These are phyloP conservation scores for Caenorhabditis tropicalis DNA, from an alignment of 1,140 invertebrate genomes.

Conservation along the genomic window DNA sequence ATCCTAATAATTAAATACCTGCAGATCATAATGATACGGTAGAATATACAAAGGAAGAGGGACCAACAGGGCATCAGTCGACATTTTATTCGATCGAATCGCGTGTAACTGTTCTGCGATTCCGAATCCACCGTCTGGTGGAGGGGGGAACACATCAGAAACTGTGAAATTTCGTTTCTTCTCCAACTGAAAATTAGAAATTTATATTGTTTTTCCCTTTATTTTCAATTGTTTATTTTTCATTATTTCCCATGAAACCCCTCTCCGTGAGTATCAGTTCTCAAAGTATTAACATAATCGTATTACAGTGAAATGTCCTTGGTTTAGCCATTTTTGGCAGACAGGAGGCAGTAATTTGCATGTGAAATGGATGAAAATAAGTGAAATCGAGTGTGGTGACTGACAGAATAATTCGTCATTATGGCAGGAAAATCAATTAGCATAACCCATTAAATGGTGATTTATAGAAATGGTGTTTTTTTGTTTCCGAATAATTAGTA, in stretches of 20 bases:
- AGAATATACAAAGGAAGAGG: constrained; percentile 56
- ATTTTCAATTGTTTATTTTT: background rate
- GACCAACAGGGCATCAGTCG: constrained; percentile 42
- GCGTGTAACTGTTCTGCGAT: constrained; percentile 22
- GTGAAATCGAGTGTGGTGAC: constrained; percentile 26
- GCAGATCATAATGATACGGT: constrained; percentile 67
- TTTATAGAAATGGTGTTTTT: background rate
- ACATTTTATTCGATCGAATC: constrained; percentile 1
- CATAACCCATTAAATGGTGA: background rate
- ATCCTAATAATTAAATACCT: too few species aligned
- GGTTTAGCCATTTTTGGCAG: constrained; percentile 37
- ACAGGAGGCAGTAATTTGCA: constrained; percentile 19
- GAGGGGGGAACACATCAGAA: constrained; percentile 10
- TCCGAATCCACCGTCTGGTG: background rate
- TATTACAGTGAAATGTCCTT: constrained; percentile 3
- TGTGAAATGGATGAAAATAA: constrained; percentile 37
- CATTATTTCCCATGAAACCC: background rate
- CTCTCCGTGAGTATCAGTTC: background rate
- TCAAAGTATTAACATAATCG: constrained; percentile 25
- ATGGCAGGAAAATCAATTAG: background rate
- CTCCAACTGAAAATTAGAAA: background rate
- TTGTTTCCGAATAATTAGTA: background rate
- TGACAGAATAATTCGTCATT: constrained; percentile 31
- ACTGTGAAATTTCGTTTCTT: constrained; percentile 29
- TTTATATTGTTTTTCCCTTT: background rate